phyloP scores from a whole-genome alignment of 2,888 invertebrate genomes.

The Maniola hyperantus region DNA sequence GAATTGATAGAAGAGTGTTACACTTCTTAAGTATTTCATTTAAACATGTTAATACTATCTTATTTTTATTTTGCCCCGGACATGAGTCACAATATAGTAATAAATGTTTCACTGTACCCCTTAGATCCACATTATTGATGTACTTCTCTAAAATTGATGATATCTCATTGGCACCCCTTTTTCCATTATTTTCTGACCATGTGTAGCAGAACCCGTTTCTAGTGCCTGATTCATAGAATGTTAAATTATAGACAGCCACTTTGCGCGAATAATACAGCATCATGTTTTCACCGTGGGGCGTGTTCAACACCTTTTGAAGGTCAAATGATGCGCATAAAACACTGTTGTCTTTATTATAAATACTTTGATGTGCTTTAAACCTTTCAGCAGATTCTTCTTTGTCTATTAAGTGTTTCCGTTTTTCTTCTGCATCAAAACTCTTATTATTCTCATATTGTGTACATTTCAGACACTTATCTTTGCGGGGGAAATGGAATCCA shows the following conservation, averaged over 20 bases:
- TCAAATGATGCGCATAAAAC: conserved; percentile 36
- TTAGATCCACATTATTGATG: no score
- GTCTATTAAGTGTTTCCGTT: not conserved
- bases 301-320: conserved; percentile 38
- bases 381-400: conserved; percentile 36
- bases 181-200: conserved; percentile 41
- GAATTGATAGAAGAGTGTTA: no score
- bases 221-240: conserved; percentile 41
- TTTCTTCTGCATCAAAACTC: not conserved
- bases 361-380: conserved; percentile 34
- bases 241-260: conserved; percentile 39
- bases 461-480: not conserved
- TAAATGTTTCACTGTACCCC: no score
- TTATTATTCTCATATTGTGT: not conserved
- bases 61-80: no score
- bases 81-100: no score
- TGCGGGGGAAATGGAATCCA: not conserved
- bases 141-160: no score
- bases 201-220: conserved; percentile 37
- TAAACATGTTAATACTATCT: no score
- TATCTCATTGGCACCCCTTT: conserved; percentile 43
- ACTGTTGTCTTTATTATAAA: conserved; percentile 32
- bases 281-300: conserved; percentile 38
- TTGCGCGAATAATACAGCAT: conserved; percentile 40
- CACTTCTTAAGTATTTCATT: no score